A percentile compares a stretch with the other conserved stretches of the same genome.
Conservation (phyloP, 2,888 invertebrate species). For the Volucella inflata region DNA sequence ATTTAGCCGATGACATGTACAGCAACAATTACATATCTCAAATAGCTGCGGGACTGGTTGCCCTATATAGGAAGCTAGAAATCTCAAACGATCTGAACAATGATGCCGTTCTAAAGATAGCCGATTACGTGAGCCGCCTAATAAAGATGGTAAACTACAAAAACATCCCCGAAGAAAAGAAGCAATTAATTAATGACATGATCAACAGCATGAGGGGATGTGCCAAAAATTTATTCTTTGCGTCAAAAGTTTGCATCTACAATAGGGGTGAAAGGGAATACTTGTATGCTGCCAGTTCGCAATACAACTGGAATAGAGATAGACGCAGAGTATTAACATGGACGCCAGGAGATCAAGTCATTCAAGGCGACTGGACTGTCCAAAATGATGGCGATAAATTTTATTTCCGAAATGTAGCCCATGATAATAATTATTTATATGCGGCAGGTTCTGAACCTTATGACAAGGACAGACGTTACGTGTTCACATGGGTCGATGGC, state of each 20-base stretch:
- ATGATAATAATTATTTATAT: slow-evolving; percentile 17
- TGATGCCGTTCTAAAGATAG: slow-evolving; percentile 10
- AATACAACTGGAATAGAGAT: slow-evolving; percentile 2
- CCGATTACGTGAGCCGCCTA: not conserved
- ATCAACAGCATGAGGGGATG: slow-evolving; percentile 20
- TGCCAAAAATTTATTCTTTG: slow-evolving; percentile 5
- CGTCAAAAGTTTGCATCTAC: slow-evolving; percentile 12
- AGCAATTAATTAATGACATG: not conserved
- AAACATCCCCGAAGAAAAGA: not conserved
- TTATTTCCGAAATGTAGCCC: slow-evolving; percentile 9
- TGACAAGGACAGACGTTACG: not conserved
- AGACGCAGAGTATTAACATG: slow-evolving; percentile 32
- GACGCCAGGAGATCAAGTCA: not conserved
- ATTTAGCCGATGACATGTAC: slow-evolving; percentile 4
- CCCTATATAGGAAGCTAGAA: slow-evolving; percentile 13
- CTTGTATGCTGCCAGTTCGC: slow-evolving; percentile 1
- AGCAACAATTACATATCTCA: slow-evolving; percentile 18
- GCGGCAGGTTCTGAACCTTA: too few species aligned
- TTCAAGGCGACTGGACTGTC: slow-evolving; percentile 20
- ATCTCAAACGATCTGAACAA: slow-evolving; percentile 16
- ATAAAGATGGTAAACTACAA: not conserved
- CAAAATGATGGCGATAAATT: not conserved
- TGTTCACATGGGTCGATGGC: slow-evolving; percentile 5
- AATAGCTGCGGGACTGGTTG: slow-evolving; percentile 10
- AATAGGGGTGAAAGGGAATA: slow-evolving; percentile 6